Conservation (phyloP, 1,140 invertebrate genomes). For the Diprion similis region DNA sequence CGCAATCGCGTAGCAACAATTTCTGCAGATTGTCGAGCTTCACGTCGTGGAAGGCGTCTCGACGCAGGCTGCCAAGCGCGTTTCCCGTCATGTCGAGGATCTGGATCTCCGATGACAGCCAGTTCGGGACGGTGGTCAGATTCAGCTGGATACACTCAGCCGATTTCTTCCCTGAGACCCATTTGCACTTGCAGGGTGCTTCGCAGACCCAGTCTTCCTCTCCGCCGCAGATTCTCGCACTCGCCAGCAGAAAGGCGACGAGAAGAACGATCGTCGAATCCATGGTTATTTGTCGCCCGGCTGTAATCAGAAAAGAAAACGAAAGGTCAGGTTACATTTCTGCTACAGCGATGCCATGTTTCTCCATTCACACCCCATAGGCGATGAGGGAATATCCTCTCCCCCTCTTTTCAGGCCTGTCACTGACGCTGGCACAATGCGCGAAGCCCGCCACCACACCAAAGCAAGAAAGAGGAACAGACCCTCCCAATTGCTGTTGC, state of each 20-base stretch:
- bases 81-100: conserved; percentile 79
- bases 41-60: conserved; percentile 73
- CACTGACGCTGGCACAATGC: too few species aligned
- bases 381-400: too few species aligned
- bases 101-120: conserved; percentile 77
- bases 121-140: conserved; percentile 71
- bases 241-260: conserved; percentile 24
- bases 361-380: too few species aligned
- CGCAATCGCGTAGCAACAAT: conserved; percentile 75
- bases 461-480: too few species aligned
- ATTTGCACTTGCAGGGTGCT: conserved; percentile 75
- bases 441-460: too few species aligned
- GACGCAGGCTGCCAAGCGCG: conserved; percentile 68
- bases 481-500: too few species aligned
- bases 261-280: not conserved
- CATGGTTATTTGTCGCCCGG: not conserved
- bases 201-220: conserved; percentile 66
- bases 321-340: not conserved
- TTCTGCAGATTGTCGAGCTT: conserved; percentile 82
- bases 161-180: conserved; percentile 81
- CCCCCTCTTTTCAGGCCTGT: too few species aligned
- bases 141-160: conserved; percentile 77
- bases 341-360: too few species aligned
- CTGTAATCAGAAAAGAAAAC: not conserved
- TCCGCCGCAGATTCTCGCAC: conserved; percentile 41